Percentiles rank a stretch among this genome's conserved stretches.
Conservation (phyloP, 2,888 invertebrate genomes). For the Drosophila conformis region DNA sequence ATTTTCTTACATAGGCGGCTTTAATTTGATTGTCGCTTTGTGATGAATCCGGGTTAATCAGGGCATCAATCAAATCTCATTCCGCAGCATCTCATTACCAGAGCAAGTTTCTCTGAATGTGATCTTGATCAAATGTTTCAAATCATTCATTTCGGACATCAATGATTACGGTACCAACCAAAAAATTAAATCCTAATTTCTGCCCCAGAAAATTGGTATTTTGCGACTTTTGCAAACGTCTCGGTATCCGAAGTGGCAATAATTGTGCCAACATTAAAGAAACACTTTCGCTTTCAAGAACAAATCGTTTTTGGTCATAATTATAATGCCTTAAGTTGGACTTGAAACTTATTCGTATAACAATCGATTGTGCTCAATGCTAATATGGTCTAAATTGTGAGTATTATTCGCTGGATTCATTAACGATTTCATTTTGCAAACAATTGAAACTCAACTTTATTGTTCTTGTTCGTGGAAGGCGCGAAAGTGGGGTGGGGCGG, state of each 20-base stretch:
- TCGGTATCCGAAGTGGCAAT: not conserved
- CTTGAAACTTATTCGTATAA: not conserved
- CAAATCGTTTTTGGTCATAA: not conserved
- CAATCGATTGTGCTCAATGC: not conserved
- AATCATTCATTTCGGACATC: not conserved
- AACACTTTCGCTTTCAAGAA: not conserved
- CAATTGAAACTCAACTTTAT: conserved; percentile 2
- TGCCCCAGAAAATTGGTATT: not conserved
- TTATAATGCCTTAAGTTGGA: not conserved
- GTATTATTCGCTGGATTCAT: not conserved
- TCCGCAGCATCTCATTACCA: not conserved
- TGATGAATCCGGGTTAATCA: not conserved
- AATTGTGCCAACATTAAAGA: not conserved
- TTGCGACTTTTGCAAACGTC: not conserved
- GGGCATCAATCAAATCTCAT: not conserved
- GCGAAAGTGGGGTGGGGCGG: conserved; percentile 1
- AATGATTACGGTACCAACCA: not conserved
- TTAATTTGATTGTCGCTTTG: not conserved
- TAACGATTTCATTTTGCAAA: not conserved
- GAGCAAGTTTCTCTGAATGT: not conserved
- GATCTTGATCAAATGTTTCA: not conserved
- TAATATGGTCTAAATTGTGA: not conserved
- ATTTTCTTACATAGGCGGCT: not conserved
- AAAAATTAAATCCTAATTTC: not conserved
- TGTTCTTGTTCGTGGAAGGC: conserved; percentile 18